phyloP scores from a whole-genome alignment of 2,797 vertebrate genomes.

The Spinibarbus caldwelli region DNA sequence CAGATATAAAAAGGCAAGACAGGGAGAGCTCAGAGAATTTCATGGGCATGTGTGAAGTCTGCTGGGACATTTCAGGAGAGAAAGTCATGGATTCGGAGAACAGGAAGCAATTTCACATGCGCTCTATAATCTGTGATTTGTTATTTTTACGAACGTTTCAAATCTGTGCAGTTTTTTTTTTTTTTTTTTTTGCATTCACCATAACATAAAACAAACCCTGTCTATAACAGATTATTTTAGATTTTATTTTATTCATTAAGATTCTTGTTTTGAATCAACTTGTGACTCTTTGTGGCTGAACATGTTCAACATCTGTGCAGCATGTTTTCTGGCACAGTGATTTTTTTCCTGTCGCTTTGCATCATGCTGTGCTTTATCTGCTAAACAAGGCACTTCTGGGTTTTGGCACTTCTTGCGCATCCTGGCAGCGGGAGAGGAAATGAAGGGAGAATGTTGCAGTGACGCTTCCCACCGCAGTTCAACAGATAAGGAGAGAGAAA shows the following conservation, averaged over 20 bases:
- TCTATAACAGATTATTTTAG: not conserved
- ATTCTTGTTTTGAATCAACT: not conserved
- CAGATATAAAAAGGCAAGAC: constrained; percentile 36
- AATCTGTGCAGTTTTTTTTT: not conserved
- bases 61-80: constrained; percentile 15
- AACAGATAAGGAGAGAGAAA: not conserved
- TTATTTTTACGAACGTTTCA: not conserved
- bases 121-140: constrained; percentile 5
- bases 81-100: not conserved
- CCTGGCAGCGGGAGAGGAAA: constrained; percentile 3
- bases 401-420: not conserved
- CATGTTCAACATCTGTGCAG: not conserved
- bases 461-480: not conserved
- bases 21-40: constrained; percentile 1
- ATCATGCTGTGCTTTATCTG: constrained; percentile 14
- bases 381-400: not conserved
- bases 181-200: not conserved
- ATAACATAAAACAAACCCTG: not conserved
- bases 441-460: not conserved
- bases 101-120: not conserved
- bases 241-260: not conserved
- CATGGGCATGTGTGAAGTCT: constrained; percentile 14
- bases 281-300: not conserved
- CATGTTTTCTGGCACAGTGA: not conserved
- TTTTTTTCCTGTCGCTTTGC: constrained; percentile 9